These are phyloP conservation scores for Plectrocnemia conspersa DNA, from an alignment of 1,140 invertebrate species.

Conservation along the genomic window DNA sequence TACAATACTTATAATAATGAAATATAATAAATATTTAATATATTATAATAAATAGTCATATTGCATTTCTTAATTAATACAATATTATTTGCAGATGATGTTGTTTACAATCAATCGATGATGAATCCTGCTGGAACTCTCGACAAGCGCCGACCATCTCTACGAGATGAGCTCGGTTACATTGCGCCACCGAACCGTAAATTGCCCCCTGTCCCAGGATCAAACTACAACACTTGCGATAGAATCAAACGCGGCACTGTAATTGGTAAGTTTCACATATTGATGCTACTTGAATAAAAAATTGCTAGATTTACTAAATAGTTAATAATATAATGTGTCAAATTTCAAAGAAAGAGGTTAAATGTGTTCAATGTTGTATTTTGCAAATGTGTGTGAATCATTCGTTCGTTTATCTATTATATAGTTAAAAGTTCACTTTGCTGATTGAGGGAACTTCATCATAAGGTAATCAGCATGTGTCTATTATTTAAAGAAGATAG, in stretches of 20 bases:
- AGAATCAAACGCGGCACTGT: slow-evolving; percentile 87
- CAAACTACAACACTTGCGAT: slow-evolving; percentile 90
- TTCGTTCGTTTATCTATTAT: not conserved
- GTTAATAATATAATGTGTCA: not conserved
- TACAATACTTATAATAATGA: not conserved
- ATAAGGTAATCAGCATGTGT: slow-evolving; percentile 20
- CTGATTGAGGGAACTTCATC: slow-evolving; percentile 23
- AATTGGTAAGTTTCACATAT: slow-evolving; percentile 67
- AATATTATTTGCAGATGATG: no score
- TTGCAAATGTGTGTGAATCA: not conserved
- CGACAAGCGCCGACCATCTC: slow-evolving; percentile 76
- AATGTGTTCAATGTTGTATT: not conserved
- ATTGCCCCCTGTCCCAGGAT: slow-evolving; percentile 83
- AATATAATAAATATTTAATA: not conserved
- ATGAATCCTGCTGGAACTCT: slow-evolving; percentile 61
- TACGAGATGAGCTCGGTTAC: slow-evolving; percentile 85
- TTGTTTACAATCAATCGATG: slow-evolving; percentile 80
- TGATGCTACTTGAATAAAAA: no score
- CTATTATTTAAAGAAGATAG: not conserved
- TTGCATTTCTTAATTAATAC: no score
- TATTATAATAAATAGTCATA: not conserved
- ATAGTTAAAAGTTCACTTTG: not conserved
- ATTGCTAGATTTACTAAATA: not conserved
- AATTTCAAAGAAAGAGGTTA: not conserved
- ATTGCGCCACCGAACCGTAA: slow-evolving; percentile 89